Evolutionary conservation across 2,888 invertebrate species (phyloP).

Genomic region (Drosophila parthenogenetica): DNA sequence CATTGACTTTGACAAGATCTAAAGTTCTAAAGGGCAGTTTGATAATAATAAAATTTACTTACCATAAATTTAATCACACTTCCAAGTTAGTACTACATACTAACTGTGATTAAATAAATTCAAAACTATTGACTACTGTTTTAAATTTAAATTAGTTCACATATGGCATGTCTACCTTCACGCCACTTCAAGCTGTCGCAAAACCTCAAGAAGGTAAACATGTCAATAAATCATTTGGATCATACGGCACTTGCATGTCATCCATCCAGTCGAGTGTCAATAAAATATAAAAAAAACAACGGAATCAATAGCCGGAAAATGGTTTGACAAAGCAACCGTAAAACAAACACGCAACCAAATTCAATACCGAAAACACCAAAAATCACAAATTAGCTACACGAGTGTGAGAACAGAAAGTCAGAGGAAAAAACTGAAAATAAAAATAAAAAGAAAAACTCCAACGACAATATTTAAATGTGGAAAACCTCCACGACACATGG

Average conservation of each 20-base stretch:
- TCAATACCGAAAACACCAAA: slow-evolving; percentile 78
- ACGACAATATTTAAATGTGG: slow-evolving; percentile 56
- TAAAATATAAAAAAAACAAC: slow-evolving; percentile 29
- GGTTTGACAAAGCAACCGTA: slow-evolving; percentile 76
- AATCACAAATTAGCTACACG: slow-evolving; percentile 83
- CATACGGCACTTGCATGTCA: slow-evolving; percentile 67
- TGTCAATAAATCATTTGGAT: slow-evolving; percentile 68
- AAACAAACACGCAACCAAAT: slow-evolving; percentile 69
- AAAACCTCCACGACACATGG: slow-evolving; percentile 63
- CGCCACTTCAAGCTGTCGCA: background rate
- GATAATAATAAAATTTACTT: too few species aligned
- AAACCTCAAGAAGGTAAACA: slow-evolving; percentile 33
- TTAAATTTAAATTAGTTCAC: background rate
- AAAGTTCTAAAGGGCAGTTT: too few species aligned
- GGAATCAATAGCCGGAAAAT: slow-evolving; percentile 83
- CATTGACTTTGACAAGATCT: too few species aligned
- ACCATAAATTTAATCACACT: too few species aligned
- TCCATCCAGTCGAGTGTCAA: slow-evolving; percentile 59
- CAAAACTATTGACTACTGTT: background rate
- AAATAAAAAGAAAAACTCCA: slow-evolving; percentile 7
- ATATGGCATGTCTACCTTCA: background rate
- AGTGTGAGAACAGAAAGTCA: slow-evolving; percentile 78
- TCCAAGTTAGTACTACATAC: background rate
- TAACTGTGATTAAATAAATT: background rate
- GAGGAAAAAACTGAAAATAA: background rate